These are phyloP conservation scores for Setophaga kirtlandii DNA, from an alignment of 2,113 vertebrate species.

Conservation along the genomic window DNA sequence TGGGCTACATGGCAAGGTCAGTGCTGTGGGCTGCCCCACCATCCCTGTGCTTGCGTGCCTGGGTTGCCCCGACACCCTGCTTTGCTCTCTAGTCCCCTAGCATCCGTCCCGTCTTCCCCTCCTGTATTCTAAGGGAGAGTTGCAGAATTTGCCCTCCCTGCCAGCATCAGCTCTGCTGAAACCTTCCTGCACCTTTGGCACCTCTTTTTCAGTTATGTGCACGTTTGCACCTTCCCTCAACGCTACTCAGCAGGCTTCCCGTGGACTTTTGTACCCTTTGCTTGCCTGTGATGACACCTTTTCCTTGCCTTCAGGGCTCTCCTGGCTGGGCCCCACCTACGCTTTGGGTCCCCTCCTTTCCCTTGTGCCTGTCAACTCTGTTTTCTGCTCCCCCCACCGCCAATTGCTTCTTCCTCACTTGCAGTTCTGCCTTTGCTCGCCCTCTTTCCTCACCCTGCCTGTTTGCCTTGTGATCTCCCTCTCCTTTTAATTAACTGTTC, in stretches of 20 bases:
- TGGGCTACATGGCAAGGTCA: conserved; percentile 95
- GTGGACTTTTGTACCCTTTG: not conserved
- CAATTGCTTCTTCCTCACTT: not conserved
- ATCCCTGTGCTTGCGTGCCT: conserved; percentile 3
- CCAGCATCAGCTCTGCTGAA: not conserved
- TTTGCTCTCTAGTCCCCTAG: not conserved
- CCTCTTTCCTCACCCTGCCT: conserved; percentile 23
- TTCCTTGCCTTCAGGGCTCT: conserved; percentile 22
- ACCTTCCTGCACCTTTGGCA: not conserved
- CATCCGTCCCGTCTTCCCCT: not conserved
- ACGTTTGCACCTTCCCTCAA: not conserved
- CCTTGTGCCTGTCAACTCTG: not conserved
- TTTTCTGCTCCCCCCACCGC: not conserved
- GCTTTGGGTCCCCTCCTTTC: not conserved
- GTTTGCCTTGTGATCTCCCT: conserved; percentile 41
- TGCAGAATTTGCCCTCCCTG: not conserved
- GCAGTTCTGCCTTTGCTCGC: conserved; percentile 10
- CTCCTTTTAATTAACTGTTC: conserved; percentile 42
- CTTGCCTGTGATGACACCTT: not conserved
- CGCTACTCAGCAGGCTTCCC: not conserved
- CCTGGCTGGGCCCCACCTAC: not conserved
- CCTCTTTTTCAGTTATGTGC: not conserved
- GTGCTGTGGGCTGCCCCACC: conserved; percentile 51
- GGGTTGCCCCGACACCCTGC: not conserved
- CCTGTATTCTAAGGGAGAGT: not conserved